These are phyloP conservation scores for Lathronympha strigana DNA, from an alignment of 2,888 invertebrate genomes.

Conservation along the genomic window DNA sequence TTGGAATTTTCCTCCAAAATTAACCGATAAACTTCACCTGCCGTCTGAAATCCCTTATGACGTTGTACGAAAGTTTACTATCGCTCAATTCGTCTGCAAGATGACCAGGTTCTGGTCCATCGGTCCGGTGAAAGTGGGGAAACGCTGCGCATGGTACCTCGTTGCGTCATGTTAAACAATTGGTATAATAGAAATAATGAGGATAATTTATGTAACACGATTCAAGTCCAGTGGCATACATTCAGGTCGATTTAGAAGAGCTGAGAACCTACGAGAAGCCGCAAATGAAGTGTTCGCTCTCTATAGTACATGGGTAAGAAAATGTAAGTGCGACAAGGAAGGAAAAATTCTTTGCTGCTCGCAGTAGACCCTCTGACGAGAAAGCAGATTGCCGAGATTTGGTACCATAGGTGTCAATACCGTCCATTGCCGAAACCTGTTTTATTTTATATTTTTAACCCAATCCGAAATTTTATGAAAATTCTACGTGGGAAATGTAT, in stretches of 20 bases:
- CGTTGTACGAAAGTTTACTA: neutral
- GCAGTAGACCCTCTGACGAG: no score
- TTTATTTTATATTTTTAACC: no score
- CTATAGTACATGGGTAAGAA: no score
- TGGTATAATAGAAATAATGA: neutral
- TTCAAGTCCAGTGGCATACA: neutral
- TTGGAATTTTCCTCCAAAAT: neutral
- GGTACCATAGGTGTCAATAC: no score
- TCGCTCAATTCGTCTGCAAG: neutral
- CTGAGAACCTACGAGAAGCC: neutral
- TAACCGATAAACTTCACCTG: neutral
- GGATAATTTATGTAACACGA: neutral
- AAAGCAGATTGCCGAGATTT: no score
- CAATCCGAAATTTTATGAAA: no score
- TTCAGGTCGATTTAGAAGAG: neutral
- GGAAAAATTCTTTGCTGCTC: no score
- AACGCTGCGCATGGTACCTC: conserved; percentile 9
- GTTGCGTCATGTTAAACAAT: conserved; percentile 8
- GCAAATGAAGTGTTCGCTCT: neutral
- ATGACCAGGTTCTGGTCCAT: conserved; percentile 24
- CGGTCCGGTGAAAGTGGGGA: conserved; percentile 32
- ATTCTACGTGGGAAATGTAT: no score
- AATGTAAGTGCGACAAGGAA: no score
- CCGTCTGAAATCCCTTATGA: neutral
- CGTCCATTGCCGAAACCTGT: no score